A percentile compares a stretch with the other conserved stretches of the same genome.
Evolutionary conservation across 1,140 invertebrate species (phyloP).

Genomic region (Trichoplusia ni): DNA sequence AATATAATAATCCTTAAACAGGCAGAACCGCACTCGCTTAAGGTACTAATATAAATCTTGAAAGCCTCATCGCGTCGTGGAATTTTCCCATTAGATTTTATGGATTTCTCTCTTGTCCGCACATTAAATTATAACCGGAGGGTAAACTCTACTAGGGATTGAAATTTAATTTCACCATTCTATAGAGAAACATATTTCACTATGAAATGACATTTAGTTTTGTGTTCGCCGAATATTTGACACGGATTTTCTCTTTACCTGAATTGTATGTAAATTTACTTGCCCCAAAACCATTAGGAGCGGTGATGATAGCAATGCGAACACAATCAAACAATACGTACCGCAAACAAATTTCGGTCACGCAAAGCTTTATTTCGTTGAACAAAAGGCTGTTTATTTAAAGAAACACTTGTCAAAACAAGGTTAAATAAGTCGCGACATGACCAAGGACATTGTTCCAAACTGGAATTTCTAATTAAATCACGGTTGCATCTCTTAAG

Average conservation of each 20-base stretch:
- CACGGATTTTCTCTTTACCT: conserved; percentile 4
- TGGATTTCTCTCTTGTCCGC: conserved; percentile 71
- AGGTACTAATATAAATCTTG: conserved; percentile 67
- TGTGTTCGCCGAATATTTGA: background rate
- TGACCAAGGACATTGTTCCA: conserved; percentile 32
- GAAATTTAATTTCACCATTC: conserved; percentile 62
- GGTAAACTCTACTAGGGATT: conserved; percentile 59
- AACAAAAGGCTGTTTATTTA: conserved; percentile 61
- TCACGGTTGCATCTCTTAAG: conserved; percentile 17
- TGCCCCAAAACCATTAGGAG: conserved; percentile 8
- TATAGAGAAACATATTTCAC: conserved; percentile 9
- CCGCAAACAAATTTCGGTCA: conserved; percentile 37
- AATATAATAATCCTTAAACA: conserved; percentile 52
- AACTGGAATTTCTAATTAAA: background rate
- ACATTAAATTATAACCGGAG: conserved; percentile 73
- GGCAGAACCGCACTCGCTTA: conserved; percentile 43
- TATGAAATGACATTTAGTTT: background rate
- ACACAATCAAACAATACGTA: conserved; percentile 27
- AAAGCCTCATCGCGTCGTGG: conserved; percentile 58
- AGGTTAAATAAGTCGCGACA: background rate
- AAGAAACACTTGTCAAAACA: conserved; percentile 55
- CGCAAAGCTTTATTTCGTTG: conserved; percentile 43
- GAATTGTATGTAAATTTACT: conserved; percentile 11
- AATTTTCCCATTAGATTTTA: conserved; percentile 76
- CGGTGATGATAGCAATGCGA: conserved; percentile 22